These are phyloP conservation scores for Ephydatia muelleri DNA, from an alignment of 37 sponge, comb jelly and placozoan genomes.

Conservation along the genomic window DNA sequence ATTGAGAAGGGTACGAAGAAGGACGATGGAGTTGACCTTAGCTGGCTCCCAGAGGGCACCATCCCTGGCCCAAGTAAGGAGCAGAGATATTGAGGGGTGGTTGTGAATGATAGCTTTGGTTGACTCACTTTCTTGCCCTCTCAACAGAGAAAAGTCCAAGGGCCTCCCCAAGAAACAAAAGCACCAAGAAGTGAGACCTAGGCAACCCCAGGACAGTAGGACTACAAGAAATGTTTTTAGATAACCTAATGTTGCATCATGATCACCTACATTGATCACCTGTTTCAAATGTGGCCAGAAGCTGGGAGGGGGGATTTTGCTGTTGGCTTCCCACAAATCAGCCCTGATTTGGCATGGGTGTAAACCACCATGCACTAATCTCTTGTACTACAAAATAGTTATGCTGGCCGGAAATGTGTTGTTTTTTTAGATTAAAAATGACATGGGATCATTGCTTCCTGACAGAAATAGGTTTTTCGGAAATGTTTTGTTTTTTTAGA, in stretches of 20 bases:
- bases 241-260: neutral
- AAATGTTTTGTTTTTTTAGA: too few species aligned
- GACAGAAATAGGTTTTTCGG: too few species aligned
- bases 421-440: too few species aligned
- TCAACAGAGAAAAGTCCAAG: constrained; percentile 52
- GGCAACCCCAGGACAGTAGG: neutral
- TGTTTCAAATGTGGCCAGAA: neutral
- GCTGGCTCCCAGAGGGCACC: constrained; percentile 77
- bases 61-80: constrained; percentile 35
- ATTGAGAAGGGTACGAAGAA: constrained; percentile 77
- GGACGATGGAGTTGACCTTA: constrained; percentile 66
- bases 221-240: neutral
- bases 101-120: neutral
- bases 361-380: too few species aligned
- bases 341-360: too few species aligned
- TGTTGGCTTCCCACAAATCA: too few species aligned
- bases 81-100: neutral
- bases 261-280: neutral
- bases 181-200: constrained; percentile 17
- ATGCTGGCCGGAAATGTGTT: too few species aligned
- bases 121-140: neutral
- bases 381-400: too few species aligned
- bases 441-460: too few species aligned
- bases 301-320: too few species aligned
- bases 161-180: constrained; percentile 46